Evolutionary conservation across 2,888 invertebrate genomes (phyloP), one percentile per base, ranked within the genome.

Genomic region (Schizotus pectinicornis): DNA sequence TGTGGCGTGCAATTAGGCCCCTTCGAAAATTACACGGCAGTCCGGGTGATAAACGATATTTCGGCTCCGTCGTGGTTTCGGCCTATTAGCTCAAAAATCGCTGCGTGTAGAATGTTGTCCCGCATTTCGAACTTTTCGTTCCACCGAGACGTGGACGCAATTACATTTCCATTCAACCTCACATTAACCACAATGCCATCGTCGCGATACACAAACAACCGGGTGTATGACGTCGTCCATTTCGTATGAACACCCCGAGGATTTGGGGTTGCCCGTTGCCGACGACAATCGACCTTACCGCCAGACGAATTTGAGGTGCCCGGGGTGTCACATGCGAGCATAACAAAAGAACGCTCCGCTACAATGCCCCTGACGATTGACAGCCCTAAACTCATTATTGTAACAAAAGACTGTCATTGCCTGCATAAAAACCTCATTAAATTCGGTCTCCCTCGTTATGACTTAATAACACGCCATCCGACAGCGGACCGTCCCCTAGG

Each of bases 361-460:
- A 77, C 74, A 76, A 76, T 76, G 73, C 77, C 77, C 77, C 63
- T 63, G 76, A 75, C 76, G 72, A 77, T 76, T 75, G 76, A 74
- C 77, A 74, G 77, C 77, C 76, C 76, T 78, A 79, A 79, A 79
- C 76, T 79, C 79, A 79, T 80, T 79, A 79, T 72, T 75, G 71
- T 74, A 77, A 79, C 79, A 79, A 79, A 79, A 79, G 79, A 77
- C 74, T 75, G 77, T 78, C 77, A 79, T 79, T 78, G 76, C 74
- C 74, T 79, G 80, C 77, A 80, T 80, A 80, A 80, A 80, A 80
- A 80, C 75, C 75, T 77, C 79, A 79, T 80, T 80, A 77, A 76
- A 77, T 74, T 74, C 67, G 69, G 69, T 64, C 67, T 67, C 70
- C 70, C 71, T 73, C 74, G 74, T 77, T 77, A 77, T 72, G 71